Evolutionary conservation across 1,140 invertebrate genomes (phyloP), one percentile per base, ranked within the genome.

Genomic region (Lerema accius): DNA sequence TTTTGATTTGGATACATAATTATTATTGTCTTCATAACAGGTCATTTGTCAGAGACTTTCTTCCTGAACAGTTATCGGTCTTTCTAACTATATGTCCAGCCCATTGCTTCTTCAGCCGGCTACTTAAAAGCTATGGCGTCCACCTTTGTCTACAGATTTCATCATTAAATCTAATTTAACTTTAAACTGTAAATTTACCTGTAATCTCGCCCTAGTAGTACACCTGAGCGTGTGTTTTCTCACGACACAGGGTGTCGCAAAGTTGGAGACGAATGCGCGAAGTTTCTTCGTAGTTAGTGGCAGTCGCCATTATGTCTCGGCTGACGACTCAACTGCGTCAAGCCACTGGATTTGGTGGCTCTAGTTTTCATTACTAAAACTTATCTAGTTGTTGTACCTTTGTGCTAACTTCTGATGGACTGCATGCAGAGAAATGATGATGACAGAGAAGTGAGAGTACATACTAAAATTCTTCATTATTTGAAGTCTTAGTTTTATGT

Each of bases 241-340:
- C 28, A 23, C 28, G 28, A 32, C 28, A 7, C 23, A n/a, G 9
- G 39, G 10, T 43, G 51, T 43, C 51, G 51, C 39, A 28, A 43
- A 56, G 51, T 56, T 56, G 42, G 5, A 42, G 51, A 56, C 23
- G 51, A 55, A 43, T 55, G 51, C 19, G 11, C 19, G 51, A 55
- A 55, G 19, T 55, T 55, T 28, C 11, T 43, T 32, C 39, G 51
- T 16, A 55, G 51, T 55, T 53, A 32, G 28, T 23, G 13, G 11
- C 23, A 16, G 51, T 42, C 51, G 50, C 51, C 19, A 43, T 43
- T 55, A 16, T 55, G 26, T 40, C 19, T 39, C 17, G 37, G 19
- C 49, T 39, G 37, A 55, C 51, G 37, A 17, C 51, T 55, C 23
- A 26, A 55, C 17, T 55, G 39, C 16, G 37, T 43, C 51, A 32